Evolutionary conservation across 2,888 invertebrate species (phyloP).

Genomic region (Helicoverpa assulta): DNA sequence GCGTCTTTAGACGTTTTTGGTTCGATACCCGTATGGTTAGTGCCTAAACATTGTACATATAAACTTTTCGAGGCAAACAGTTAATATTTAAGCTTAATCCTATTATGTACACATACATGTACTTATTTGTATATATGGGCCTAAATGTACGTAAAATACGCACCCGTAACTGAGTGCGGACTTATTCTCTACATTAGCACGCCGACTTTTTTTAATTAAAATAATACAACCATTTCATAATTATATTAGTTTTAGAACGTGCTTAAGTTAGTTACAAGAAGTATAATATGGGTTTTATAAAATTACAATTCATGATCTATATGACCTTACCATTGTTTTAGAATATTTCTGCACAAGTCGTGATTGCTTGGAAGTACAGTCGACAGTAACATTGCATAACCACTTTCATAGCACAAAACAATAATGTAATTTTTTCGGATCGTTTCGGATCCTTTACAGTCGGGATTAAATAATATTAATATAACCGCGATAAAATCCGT

Average conservation of each 20-base stretch:
- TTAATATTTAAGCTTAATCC: constrained; percentile 45
- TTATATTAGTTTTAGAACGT: constrained; percentile 28
- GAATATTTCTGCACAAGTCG: not conserved
- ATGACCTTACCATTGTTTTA: not conserved
- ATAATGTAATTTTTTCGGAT: too few species aligned
- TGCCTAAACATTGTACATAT: constrained; percentile 39
- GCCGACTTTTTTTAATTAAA: not conserved
- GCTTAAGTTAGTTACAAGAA: constrained; percentile 3
- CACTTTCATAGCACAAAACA: too few species aligned
- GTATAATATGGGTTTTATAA: not conserved
- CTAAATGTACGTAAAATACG: constrained; percentile 39
- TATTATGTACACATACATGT: constrained; percentile 35
- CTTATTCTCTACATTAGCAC: constrained; percentile 1
- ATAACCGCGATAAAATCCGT: too few species aligned
- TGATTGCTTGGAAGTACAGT: not conserved
- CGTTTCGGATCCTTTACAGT: too few species aligned
- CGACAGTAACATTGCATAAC: too few species aligned
- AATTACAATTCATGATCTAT: not conserved
- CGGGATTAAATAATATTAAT: too few species aligned
- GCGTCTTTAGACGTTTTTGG: constrained; percentile 60
- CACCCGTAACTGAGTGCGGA: constrained; percentile 24
- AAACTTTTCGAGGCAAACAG: constrained; percentile 26
- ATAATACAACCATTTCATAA: not conserved
- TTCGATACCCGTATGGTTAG: constrained; percentile 60
- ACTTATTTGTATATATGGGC: constrained; percentile 16